phyloP scores from a whole-genome alignment of 2,797 vertebrate species.

The Danio jaintianensis region DNA sequence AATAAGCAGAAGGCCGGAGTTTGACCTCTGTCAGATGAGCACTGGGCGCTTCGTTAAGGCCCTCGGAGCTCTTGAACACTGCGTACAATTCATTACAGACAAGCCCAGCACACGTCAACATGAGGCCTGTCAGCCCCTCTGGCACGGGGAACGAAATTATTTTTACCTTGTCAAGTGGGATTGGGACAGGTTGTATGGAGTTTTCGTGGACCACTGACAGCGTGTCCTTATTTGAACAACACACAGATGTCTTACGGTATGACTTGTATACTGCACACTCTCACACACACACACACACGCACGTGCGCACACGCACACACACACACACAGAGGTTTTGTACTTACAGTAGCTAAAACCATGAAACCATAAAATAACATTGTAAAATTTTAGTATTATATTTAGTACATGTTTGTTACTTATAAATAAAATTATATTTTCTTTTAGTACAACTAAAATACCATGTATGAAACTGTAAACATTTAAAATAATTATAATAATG shows the following conservation, averaged over 20 bases:
- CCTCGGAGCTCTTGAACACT: background rate
- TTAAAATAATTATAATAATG: too few species aligned
- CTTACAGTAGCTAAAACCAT: too few species aligned
- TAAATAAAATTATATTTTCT: too few species aligned
- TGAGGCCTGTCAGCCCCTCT: conserved; percentile 16
- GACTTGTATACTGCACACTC: background rate
- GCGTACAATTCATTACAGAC: conserved; percentile 22
- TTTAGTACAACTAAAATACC: too few species aligned
- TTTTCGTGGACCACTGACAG: background rate
- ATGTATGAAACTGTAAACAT: too few species aligned
- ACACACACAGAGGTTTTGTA: too few species aligned
- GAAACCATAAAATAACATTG: too few species aligned
- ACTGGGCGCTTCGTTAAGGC: conserved; percentile 33
- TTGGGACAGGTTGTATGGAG: background rate
- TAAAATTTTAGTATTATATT: too few species aligned
- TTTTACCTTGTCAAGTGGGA: conserved; percentile 20
- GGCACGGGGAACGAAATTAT: conserved; percentile 2
- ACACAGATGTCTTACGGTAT: background rate
- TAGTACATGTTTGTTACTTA: too few species aligned
- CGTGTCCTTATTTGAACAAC: background rate
- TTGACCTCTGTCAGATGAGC: conserved; percentile 57
- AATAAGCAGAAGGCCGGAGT: conserved; percentile 54
- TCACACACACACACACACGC: too few species aligned
- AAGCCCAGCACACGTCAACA: conserved; percentile 18
- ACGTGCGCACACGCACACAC: too few species aligned